Conservation (phyloP, 1,140 invertebrate genomes). For the Muscidifurax raptorellus region DNA sequence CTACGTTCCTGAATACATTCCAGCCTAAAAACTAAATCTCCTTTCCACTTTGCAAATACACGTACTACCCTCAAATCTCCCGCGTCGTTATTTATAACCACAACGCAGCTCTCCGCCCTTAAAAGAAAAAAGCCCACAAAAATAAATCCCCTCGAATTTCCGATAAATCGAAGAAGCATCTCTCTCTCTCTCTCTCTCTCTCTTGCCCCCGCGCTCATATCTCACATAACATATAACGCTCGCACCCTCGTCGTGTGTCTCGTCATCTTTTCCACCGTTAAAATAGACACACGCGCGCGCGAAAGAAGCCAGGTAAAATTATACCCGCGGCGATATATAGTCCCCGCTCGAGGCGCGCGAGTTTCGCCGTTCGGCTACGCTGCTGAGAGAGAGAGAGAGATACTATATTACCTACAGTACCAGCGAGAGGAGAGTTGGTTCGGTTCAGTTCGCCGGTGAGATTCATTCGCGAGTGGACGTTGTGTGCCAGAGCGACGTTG, state of each 20-base stretch:
- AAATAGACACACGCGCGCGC: constrained; percentile 19
- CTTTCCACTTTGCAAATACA: no score
- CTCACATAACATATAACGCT: background rate
- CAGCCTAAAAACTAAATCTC: no score
- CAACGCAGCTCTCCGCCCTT: no score
- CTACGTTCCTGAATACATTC: no score
- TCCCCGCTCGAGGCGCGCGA: constrained; percentile 1
- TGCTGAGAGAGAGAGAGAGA: background rate
- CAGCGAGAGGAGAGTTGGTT: background rate
- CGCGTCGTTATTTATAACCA: no score
- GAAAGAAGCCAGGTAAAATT: constrained; percentile 36
- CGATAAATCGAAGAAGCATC: background rate
- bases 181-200: no score
- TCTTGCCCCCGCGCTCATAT: background rate
- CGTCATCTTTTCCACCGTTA: background rate
- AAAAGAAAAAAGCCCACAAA: background rate
- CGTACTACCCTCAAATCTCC: no score
- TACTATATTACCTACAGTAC: background rate
- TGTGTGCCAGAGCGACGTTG: background rate
- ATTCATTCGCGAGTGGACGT: constrained; percentile 9
- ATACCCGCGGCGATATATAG: background rate
- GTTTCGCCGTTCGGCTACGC: background rate
- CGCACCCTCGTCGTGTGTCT: background rate
- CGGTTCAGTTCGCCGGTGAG: constrained; percentile 37
- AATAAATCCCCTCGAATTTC: background rate